Base-by-base conservation (phyloP, 1,140 invertebrate species). In the Teleopsis dalmanni region DNA sequence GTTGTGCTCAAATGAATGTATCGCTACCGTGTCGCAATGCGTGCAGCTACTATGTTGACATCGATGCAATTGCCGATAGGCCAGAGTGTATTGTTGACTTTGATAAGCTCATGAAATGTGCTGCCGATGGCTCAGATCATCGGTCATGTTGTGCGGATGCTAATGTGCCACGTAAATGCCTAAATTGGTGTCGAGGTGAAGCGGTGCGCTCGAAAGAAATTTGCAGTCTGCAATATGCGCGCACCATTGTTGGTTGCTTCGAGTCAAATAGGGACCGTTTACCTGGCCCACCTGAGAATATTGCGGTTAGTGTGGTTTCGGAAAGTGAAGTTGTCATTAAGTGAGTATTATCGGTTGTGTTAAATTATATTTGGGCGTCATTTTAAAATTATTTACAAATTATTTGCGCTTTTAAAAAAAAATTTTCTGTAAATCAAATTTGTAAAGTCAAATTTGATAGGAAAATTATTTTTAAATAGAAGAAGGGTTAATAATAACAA, bases 21-120 rank as follows among this genome's bases (percentile, higher is more conserved):
- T 79, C 81, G 1, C 70, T 79, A 1, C 56, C 73, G 1, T 90
- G 87, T 60, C 81, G 85, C 70, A 83, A 85, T 59, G 85, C 86
- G 3, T 91, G 88, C 71, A 79, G 79, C 23, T 85, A 87, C 67
- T 85, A 85, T 63, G 71, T 90, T 35, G 85, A 89, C 63, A 85
- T 90, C 56, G 85, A 89, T 57, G 78, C 80, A 25, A 83, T 88
- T 26, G 82, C 87, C 59, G 81, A 87, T 66, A 78, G 79, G 34
- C 82, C 84, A 0, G 80, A 87, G 58, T 91, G 87, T 63, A 80
- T 88, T 52, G 75, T 79, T 34, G 87, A 90, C 64, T 85, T 90
- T 57, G 82, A 88, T 65, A 91, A 91, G 59, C 72, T 90, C 14
- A 88, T 91, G 85, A 82, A 82, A 59, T 90, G 87, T 58, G 85